Evolutionary conservation across 2,113 vertebrate species (phyloP).

Genomic region (Physeter macrocephalus): DNA sequence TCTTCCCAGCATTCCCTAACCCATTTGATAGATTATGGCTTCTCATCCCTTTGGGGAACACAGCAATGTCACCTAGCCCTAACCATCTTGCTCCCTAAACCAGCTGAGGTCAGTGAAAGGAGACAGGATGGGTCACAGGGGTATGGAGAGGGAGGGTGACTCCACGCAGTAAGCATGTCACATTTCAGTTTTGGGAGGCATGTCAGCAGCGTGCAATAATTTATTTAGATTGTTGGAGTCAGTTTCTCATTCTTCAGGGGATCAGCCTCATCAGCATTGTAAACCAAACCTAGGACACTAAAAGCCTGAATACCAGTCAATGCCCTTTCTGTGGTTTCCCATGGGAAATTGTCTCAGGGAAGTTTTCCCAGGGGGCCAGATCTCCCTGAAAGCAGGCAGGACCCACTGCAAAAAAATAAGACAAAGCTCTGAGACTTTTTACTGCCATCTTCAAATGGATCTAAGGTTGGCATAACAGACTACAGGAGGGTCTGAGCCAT

Average conservation of each 20-base stretch:
- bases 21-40: not conserved
- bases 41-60: not conserved
- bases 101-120: not conserved
- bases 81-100: not conserved
- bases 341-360: not conserved
- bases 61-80: not conserved
- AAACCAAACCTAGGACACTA: not conserved
- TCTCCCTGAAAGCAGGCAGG: not conserved
- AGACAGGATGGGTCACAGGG: not conserved
- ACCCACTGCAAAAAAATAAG: not conserved
- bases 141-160: rapidly evolving
- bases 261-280: not conserved
- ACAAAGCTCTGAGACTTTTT: not conserved
- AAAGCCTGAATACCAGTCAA: not conserved
- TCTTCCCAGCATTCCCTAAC: rapidly evolving
- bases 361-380: not conserved
- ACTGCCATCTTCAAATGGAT: not conserved
- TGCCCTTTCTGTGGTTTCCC: not conserved
- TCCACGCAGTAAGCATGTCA: not conserved
- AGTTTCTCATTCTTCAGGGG: not conserved
- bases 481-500: not conserved
- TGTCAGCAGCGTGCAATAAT: not conserved
- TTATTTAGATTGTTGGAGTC: not conserved
- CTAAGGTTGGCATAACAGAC: not conserved
- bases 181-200: not conserved